Evolutionary conservation across 1,140 invertebrate species (phyloP).

Genomic region (Eulimnadia texana): DNA sequence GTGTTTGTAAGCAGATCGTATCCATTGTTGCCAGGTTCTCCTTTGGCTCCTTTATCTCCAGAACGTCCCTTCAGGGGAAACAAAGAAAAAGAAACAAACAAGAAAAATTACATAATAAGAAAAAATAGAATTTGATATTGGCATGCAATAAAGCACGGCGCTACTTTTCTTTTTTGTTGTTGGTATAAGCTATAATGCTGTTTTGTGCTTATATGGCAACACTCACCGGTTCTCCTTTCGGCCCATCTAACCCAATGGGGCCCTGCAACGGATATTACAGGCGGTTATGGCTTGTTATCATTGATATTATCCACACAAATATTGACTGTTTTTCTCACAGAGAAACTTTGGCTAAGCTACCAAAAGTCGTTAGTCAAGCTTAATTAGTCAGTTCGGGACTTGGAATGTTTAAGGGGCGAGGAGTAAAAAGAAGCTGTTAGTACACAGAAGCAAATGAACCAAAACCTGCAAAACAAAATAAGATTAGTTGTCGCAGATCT

Average conservation of each 20-base stretch:
- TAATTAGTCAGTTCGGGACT: too few relatives aligned
- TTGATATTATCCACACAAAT: too few relatives aligned
- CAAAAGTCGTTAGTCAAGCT: too few relatives aligned
- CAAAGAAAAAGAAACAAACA: slow-evolving; percentile 4
- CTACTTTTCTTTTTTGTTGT: not conserved
- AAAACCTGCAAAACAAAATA: not conserved
- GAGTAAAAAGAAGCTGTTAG: too few relatives aligned
- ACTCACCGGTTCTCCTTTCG: slow-evolving; percentile 82
- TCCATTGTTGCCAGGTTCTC: slow-evolving; percentile 65
- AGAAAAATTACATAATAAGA: not conserved
- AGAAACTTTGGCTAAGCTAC: too few relatives aligned
- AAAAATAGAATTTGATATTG: not conserved
- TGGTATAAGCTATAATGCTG: not conserved
- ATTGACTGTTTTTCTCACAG: too few relatives aligned
- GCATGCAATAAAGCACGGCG: too few relatives aligned
- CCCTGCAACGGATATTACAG: slow-evolving; percentile 48
- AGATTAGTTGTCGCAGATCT: not conserved
- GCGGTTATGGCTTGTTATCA: not conserved
- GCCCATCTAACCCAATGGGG: slow-evolving; percentile 81
- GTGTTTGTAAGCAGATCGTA: slow-evolving; percentile 79
- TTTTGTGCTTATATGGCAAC: slow-evolving; percentile 1
- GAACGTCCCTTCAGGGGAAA: slow-evolving; percentile 48
- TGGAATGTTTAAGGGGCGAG: too few relatives aligned
- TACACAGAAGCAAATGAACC: too few relatives aligned
- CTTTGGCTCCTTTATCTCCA: slow-evolving; percentile 76